Percentiles rank a stretch among this genome's conserved stretches.
Evolutionary conservation across 2,797 vertebrate species (phyloP).

Genomic region (Neosilurus hyrtlii): DNA sequence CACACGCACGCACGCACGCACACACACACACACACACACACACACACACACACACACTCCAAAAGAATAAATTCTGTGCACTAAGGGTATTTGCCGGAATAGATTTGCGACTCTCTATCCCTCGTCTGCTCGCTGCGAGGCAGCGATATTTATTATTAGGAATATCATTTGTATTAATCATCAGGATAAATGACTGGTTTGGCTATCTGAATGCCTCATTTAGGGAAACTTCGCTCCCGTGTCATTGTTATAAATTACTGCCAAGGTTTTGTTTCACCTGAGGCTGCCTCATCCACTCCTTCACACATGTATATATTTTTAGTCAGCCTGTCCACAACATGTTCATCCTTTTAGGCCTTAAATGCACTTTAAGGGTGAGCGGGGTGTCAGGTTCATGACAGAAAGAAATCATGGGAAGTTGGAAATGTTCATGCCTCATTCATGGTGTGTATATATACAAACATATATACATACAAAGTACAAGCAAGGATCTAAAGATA

Average conservation of each 20-base stretch:
- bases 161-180: slow-evolving; percentile 99
- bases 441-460: background rate
- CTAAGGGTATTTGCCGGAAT: slow-evolving; percentile 29
- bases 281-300: slow-evolving; percentile 81
- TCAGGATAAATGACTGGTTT: slow-evolving; percentile 99
- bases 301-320: slow-evolving; percentile 40
- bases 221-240: slow-evolving; percentile 98
- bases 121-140: slow-evolving; percentile 62
- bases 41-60: slow-evolving; percentile 19
- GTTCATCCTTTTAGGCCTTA: slow-evolving; percentile 58
- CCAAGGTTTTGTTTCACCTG: slow-evolving; percentile 90
- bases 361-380: slow-evolving; percentile 75
- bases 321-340: slow-evolving; percentile 9
- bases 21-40: slow-evolving; percentile 22
- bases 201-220: slow-evolving; percentile 99
- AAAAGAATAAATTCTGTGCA: slow-evolving; percentile 23
- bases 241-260: slow-evolving; percentile 99
- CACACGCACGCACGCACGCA: background rate
- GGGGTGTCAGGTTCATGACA: slow-evolving; percentile 66
- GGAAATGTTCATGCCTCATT: slow-evolving; percentile 26
- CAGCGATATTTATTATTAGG: slow-evolving; percentile 98
- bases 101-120: slow-evolving; percentile 45
- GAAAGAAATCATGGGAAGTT: slow-evolving; percentile 62
- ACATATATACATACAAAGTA: background rate
- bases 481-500: slow-evolving; percentile 25